phyloP scores from a whole-genome alignment of 2,888 invertebrate genomes.

The Antheraea yamamai region DNA sequence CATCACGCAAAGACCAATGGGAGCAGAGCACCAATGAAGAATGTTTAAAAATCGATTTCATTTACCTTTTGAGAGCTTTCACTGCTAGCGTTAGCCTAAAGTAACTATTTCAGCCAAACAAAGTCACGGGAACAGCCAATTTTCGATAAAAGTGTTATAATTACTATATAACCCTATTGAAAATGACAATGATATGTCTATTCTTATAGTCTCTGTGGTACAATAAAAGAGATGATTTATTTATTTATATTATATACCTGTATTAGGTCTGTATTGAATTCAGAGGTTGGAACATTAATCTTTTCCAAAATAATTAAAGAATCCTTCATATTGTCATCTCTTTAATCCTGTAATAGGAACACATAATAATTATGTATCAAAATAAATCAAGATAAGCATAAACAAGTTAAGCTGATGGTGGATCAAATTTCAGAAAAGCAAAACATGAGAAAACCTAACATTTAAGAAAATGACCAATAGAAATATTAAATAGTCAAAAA shows the following conservation, averaged over 20 bases:
- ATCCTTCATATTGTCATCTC: conserved; percentile 44
- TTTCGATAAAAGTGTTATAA: not conserved
- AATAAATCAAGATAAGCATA: not conserved
- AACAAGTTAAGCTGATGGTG: too few relatives aligned
- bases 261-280: conserved; percentile 45
- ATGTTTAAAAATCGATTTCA: too few relatives aligned
- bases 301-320: conserved; percentile 33
- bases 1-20: too few relatives aligned
- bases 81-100: too few relatives aligned
- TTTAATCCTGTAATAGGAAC: conserved; percentile 37
- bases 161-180: not conserved
- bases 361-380: not conserved
- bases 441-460: not conserved
- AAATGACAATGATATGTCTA: not conserved
- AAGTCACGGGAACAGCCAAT: too few relatives aligned
- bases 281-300: conserved; percentile 42
- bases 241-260: conserved; percentile 48
- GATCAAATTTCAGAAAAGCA: too few relatives aligned
- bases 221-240: conserved; percentile 1
- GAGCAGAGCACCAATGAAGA: too few relatives aligned
- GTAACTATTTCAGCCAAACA: too few relatives aligned
- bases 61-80: too few relatives aligned
- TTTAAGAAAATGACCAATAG: not conserved
- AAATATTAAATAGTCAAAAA: not conserved
- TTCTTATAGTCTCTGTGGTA: not conserved